phyloP scores from a whole-genome alignment of 2,888 invertebrate genomes.

The Napeogenes inachia region DNA sequence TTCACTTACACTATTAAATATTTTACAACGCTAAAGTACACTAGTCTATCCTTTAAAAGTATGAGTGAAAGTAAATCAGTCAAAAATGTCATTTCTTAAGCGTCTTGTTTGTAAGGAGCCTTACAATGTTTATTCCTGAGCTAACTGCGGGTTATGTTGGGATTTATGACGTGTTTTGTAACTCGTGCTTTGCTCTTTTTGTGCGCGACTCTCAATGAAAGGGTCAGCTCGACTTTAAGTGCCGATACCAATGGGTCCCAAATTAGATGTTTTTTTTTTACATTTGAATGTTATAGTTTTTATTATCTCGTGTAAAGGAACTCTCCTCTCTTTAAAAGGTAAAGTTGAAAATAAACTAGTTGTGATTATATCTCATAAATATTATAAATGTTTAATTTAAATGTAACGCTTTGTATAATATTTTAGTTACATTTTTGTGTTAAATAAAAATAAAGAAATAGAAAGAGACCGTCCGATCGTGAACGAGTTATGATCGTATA shows the following conservation, averaged over 20 bases:
- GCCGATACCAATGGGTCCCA: constrained; percentile 14
- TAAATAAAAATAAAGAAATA: background rate
- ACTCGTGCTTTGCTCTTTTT: constrained; percentile 26
- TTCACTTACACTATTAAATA: no score
- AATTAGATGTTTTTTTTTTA: background rate
- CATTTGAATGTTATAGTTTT: background rate
- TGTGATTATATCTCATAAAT: no score
- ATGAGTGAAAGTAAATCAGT: background rate
- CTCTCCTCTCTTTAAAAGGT: no score
- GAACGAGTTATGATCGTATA: background rate
- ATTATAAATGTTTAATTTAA: no score
- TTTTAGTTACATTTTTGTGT: no score
- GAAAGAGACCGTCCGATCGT: background rate
- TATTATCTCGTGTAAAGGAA: no score
- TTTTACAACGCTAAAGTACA: no score
- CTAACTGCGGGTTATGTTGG: constrained; percentile 32
- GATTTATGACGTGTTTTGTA: constrained; percentile 39
- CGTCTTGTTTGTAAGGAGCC: constrained; percentile 12
- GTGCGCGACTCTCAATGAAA: constrained; percentile 27
- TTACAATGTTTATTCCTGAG: constrained; percentile 26
- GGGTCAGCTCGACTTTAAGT: constrained; percentile 14
- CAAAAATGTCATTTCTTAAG: background rate
- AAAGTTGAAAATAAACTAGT: no score
- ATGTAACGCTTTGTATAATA: no score
- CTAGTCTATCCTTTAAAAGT: no score